phyloP scores from a whole-genome alignment of 2,797 vertebrate genomes.

The Chlorospingus semifuscus region DNA sequence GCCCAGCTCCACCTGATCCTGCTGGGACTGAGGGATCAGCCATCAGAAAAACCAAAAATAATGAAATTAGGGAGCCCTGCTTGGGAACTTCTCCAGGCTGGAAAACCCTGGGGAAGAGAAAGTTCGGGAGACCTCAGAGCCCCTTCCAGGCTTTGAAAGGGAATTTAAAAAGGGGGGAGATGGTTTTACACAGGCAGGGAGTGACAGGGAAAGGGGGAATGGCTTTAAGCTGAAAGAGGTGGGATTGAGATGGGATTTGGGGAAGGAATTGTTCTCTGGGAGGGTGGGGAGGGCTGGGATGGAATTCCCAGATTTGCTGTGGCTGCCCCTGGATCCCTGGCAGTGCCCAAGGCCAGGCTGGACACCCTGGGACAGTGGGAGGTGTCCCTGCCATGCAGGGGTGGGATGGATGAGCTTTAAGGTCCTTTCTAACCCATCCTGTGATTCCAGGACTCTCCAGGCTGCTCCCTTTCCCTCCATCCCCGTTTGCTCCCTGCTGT shows the following conservation, averaged over 20 bases:
- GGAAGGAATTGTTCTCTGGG: not conserved
- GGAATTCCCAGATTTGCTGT: not conserved
- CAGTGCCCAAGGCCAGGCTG: not conserved
- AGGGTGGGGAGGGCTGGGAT: not conserved
- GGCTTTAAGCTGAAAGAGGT: not conserved
- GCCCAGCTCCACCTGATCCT: conserved; percentile 7
- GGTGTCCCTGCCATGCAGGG: too few relatives aligned
- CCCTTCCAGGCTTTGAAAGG: too few relatives aligned
- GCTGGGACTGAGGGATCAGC: not conserved
- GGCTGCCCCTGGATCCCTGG: not conserved
- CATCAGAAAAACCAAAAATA: not conserved
- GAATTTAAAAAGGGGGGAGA: not conserved
- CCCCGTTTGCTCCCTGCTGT: rapidly evolving
- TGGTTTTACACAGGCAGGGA: too few relatives aligned
- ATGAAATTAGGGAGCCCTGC: not conserved
- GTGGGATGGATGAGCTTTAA: not conserved
- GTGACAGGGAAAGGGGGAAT: not conserved
- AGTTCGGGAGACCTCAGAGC: not conserved
- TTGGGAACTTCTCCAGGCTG: not conserved
- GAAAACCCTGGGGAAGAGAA: not conserved
- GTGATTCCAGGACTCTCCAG: not conserved
- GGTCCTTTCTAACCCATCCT: not conserved
- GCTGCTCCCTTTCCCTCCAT: not conserved
- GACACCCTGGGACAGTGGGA: not conserved
- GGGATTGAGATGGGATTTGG: not conserved